phyloP scores from a whole-genome alignment of 2,888 invertebrate species.

The Junonia oenone region DNA sequence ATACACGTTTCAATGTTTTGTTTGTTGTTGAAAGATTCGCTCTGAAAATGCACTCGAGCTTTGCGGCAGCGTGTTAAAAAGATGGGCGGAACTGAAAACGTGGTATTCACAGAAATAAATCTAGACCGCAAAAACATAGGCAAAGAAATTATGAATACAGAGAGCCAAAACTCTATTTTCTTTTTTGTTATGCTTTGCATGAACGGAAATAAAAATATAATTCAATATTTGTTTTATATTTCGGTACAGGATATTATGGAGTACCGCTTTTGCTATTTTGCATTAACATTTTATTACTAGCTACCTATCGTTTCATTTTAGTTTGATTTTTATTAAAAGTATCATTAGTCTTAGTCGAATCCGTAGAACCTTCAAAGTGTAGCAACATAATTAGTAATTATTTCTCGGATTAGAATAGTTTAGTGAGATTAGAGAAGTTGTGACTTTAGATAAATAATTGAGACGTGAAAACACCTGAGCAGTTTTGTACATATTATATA shows the following conservation, averaged over 20 bases:
- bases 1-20: constrained; percentile 13
- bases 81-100: constrained; percentile 25
- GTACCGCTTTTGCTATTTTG: too few relatives aligned
- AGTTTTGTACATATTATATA: too few relatives aligned
- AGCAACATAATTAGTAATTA: too few relatives aligned
- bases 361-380: too few relatives aligned
- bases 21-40: constrained; percentile 15
- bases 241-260: background rate
- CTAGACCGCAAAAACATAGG: constrained; percentile 15
- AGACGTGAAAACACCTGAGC: too few relatives aligned
- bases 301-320: too few relatives aligned
- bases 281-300: too few relatives aligned
- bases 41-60: constrained; percentile 25
- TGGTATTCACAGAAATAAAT: constrained; percentile 23
- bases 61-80: constrained; percentile 29
- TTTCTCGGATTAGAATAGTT: too few relatives aligned
- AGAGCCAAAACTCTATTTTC: constrained; percentile 10
- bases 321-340: too few relatives aligned
- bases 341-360: too few relatives aligned
- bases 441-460: too few relatives aligned
- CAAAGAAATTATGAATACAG: constrained; percentile 23
- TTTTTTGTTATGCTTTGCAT: constrained; percentile 1
- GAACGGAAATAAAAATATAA: constrained; percentile 1
- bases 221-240: background rate
- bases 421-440: too few relatives aligned